Evolutionary conservation across 2,888 invertebrate genomes (phyloP), one percentile per base, ranked within the genome.

Genomic region (Campoplex nolae): DNA sequence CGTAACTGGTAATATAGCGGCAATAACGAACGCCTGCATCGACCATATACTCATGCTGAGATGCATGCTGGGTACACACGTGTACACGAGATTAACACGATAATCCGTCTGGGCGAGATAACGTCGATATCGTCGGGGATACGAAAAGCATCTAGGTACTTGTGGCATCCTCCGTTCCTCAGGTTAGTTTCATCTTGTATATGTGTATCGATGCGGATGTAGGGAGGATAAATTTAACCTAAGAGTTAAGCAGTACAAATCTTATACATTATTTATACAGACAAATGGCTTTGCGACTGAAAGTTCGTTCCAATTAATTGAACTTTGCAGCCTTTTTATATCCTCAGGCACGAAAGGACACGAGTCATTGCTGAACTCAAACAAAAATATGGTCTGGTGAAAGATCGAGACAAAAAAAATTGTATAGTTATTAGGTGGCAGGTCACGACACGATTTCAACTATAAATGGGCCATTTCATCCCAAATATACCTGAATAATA

Each of bases 21-120:
- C 62, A 32, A 62, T 56, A 65, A 76, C 48, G 18, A 76, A 76
- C 76, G 76, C 62, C 32, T 62, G 38, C 62, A 38, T 48, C 48
- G 42, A 32, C 62, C 62, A 65, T 76, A 76, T 32, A 76, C 86
- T 83, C 75, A 65, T 45, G 74, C 51, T 70, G 70, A 84, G 62
- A 56, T 75, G 78, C 74, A 74, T 65, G 35, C 54, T 32, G 42
- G 79, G 83, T 77, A 79, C 79, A 84, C 83, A 81, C 79, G 62
- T 78, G 83, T 88, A 67, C 48, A 74, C 82, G 85, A 81, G 88
- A 89, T 89, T 88, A 89, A 88, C 87, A 85, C 85, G 76, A 83
- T 76, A 88, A 89, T 88, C 88, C 87, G 87, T 88, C 77, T 80
- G 74, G 88, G 81, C 71, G 67, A 87, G 88, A 86, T 88, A 88